Conservation (phyloP, 2,888 invertebrate species). For the Scaptomyza tumidula region DNA sequence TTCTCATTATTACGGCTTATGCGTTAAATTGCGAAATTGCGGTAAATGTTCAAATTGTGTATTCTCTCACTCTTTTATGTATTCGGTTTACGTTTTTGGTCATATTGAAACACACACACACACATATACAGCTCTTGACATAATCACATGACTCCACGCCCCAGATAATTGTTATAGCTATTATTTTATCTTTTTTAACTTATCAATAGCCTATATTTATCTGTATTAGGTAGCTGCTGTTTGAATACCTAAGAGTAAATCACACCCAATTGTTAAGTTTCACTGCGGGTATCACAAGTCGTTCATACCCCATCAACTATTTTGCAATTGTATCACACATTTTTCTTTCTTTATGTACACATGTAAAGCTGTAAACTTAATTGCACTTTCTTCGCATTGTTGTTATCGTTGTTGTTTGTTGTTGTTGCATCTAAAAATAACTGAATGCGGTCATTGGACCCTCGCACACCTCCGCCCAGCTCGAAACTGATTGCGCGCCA, state of each 20-base stretch:
- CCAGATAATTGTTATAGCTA: constrained; percentile 39
- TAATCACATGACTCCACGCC: constrained; percentile 47
- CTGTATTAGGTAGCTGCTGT: constrained; percentile 22
- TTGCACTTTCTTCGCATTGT: constrained; percentile 68
- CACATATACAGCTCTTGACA: constrained; percentile 10
- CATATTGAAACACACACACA: constrained; percentile 27
- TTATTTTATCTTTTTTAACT: constrained; percentile 15
- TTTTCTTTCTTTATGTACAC: constrained; percentile 26
- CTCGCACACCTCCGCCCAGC: constrained; percentile 47
- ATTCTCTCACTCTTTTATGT: constrained; percentile 1
- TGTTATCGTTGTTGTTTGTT: constrained; percentile 37
- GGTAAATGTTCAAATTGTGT: constrained; percentile 10
- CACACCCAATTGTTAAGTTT: constrained; percentile 33
- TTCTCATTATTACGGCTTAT: constrained; percentile 29
- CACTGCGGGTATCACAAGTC: no score
- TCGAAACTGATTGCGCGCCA: constrained; percentile 52
- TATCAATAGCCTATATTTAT: constrained; percentile 39
- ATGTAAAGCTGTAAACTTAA: constrained; percentile 59
- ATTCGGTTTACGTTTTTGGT: constrained; percentile 21
- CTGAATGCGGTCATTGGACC: constrained; percentile 77
- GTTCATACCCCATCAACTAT: neutral
- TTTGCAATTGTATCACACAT: constrained; percentile 34
- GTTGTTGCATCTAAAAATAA: constrained; percentile 65
- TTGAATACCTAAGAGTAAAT: constrained; percentile 26
- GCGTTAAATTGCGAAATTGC: constrained; percentile 44